phyloP scores from a whole-genome alignment of 2,113 vertebrate genomes.

The Vulpes lagopus region DNA sequence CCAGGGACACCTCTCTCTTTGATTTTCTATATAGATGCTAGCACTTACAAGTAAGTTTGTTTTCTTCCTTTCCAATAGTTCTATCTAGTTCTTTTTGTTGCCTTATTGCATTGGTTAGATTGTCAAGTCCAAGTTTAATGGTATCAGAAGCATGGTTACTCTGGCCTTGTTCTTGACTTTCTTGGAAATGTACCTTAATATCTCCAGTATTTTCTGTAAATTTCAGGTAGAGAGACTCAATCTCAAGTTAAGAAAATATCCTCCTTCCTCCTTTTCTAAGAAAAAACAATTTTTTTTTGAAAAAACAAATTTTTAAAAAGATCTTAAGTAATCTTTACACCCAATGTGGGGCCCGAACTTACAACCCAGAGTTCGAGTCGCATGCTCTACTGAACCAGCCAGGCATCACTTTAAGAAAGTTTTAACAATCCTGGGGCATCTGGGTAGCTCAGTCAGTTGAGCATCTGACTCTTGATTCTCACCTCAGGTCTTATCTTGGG shows the following conservation, averaged over 20 bases:
- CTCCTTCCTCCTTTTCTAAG: neutral
- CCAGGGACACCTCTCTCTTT: neutral
- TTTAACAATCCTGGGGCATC: neutral
- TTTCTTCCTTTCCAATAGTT: neutral
- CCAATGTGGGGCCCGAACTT: neutral
- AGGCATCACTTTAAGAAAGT: neutral
- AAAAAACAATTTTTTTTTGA: neutral
- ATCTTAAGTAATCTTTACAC: neutral
- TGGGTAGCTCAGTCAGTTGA: neutral
- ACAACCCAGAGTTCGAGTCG: neutral
- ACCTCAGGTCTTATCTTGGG: neutral
- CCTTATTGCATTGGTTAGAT: neutral
- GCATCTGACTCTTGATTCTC: neutral
- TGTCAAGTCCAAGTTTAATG: neutral
- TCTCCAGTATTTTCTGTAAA: neutral
- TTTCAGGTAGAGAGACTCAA: neutral
- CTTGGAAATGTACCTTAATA: neutral
- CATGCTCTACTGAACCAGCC: neutral
- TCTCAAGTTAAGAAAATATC: neutral
- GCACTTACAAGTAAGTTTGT: neutral
- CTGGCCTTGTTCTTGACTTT: neutral
- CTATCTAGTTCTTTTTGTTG: neutral
- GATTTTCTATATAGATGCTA: neutral
- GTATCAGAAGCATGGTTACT: neutral
- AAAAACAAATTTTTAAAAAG: neutral